phyloP scores from a whole-genome alignment of 1,140 invertebrate genomes.

The Aphaenogaster floridana region DNA sequence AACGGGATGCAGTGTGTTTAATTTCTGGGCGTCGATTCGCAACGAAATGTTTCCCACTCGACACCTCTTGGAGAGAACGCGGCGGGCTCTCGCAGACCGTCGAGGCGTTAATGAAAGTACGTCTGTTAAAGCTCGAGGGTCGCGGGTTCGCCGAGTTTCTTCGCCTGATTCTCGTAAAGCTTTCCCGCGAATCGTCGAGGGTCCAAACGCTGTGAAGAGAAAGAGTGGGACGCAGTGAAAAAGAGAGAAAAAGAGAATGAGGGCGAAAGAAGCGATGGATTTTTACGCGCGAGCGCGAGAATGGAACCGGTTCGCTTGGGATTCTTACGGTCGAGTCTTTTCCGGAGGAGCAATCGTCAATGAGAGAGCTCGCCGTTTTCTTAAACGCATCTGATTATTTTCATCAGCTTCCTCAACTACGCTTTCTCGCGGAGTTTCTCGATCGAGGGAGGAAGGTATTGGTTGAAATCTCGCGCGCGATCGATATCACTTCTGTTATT shows the following conservation, averaged over 20 bases:
- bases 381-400: constrained; percentile 81
- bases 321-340: constrained; percentile 74
- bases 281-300: constrained; percentile 78
- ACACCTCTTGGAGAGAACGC: constrained; percentile 62
- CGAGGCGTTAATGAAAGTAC: constrained; percentile 83
- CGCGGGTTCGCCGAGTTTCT: constrained; percentile 75
- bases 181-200: constrained; percentile 73
- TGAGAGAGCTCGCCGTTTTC: constrained; percentile 74
- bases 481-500: constrained; percentile 25
- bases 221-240: constrained; percentile 45
- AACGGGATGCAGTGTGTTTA: constrained; percentile 64
- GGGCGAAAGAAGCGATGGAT: constrained; percentile 68
- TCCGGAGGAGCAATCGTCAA: constrained; percentile 63
- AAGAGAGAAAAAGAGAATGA: constrained; percentile 61
- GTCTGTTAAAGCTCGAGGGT: constrained; percentile 81
- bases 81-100: constrained; percentile 61
- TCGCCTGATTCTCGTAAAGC: constrained; percentile 78
- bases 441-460: not conserved
- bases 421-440: constrained; percentile 9
- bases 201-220: constrained; percentile 59
- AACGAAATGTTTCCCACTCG: constrained; percentile 73
- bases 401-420: constrained; percentile 57
- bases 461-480: constrained; percentile 9
- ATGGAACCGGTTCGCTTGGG: constrained; percentile 76
- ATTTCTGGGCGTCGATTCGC: constrained; percentile 68